Evolutionary conservation across 37 sponge, comb jelly and placozoan genomes (phyloP).

Genomic region (Ianthella basta): DNA sequence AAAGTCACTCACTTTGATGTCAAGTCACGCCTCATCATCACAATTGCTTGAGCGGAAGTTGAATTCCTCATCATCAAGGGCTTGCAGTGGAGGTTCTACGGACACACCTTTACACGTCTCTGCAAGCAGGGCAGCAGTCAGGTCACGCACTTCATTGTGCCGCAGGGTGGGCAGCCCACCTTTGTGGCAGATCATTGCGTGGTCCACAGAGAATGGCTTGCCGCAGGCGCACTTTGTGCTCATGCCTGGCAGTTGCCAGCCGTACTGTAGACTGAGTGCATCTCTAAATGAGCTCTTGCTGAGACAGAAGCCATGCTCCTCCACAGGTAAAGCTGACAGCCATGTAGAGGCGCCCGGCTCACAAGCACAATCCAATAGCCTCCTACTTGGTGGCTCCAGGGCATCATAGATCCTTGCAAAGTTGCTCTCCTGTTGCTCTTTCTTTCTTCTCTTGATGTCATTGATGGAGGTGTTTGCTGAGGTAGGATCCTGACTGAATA

Average conservation of each 20-base stretch:
- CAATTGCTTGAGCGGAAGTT: background rate
- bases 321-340: background rate
- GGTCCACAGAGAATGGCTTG: background rate
- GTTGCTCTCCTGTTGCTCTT: no score
- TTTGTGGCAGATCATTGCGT: background rate
- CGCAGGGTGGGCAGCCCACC: background rate
- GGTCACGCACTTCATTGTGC: slow-evolving; percentile 14
- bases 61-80: background rate
- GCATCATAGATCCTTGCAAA: no score
- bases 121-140: slow-evolving; percentile 9
- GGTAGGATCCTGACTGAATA: no score
- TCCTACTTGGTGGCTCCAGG: no score
- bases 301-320: slow-evolving; percentile 13
- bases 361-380: no score
- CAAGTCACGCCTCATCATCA: slow-evolving; percentile 24
- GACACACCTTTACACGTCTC: background rate
- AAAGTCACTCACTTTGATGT: slow-evolving; percentile 35
- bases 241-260: background rate
- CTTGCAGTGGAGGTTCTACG: background rate
- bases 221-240: background rate
- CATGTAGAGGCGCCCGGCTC: no score
- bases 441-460: no score
- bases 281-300: background rate
- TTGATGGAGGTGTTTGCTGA: no score
- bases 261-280: slow-evolving; percentile 2